Base-by-base conservation (phyloP, 2,113 vertebrate genomes). In the Emydura subglobosa region DNA sequence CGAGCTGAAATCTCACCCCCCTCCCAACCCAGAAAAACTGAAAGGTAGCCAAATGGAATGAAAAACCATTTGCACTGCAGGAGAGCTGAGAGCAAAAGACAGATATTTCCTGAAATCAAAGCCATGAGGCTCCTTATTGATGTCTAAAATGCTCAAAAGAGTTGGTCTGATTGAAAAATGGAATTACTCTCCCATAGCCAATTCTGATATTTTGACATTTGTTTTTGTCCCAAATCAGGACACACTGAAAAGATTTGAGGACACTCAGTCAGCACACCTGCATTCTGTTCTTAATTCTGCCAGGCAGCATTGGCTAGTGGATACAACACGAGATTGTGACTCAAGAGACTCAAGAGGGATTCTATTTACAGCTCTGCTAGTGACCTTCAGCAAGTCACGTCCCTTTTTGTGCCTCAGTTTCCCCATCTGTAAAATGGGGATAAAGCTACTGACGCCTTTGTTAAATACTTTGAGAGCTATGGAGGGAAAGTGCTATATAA, bases 41-140 rank as follows among this genome's bases (percentile, higher is more conserved):
- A 87, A 95, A 89, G 2, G 3, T 84, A 91, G 53, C 34, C 34
- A 13, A 10, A 92, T 87, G 25, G 0, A 2, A 44, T 49, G 3
- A 34, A 89, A 68, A 82, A n/a, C 25, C 21, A 13, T n/a, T 34
- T 82, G 68, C 25, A 79, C 85, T 83, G 93, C 88, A 90, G 72
- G 47, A n/a, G 81, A 91, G 78, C 4, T 1, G 44, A 31, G 88
- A 53, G 3, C 49, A 25, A 80, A 34, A 92, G 68, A 7, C 78
- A 78, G 82, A 12, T 7, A 2, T 50, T 39, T 89, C 86, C 68
- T 6, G 29, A 50, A 87, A 82, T 39, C 59, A 27, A 82, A 14
- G 22, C 76, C 85, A 34, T 27, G 24, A 17, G 54, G 44, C 3
- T 72, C 68, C 68, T 57, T 8, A 12, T 47, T 19, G 59, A 39